These are phyloP conservation scores for Hapalemur alaotrensis DNA, from an alignment of 2,797 vertebrate genomes.

Conservation along the genomic window DNA sequence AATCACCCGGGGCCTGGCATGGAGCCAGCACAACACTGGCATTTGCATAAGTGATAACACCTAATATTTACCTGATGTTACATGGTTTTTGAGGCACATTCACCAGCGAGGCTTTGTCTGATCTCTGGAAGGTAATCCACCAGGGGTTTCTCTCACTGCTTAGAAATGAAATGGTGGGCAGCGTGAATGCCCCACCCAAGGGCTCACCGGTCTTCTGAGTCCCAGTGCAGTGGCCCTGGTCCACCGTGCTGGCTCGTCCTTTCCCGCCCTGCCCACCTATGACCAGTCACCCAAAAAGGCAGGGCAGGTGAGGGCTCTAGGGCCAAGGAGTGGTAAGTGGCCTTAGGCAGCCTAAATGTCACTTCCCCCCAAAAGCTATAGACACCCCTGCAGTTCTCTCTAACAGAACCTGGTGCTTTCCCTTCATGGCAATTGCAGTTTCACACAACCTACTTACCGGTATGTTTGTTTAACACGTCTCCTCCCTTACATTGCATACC, in stretches of 20 bases:
- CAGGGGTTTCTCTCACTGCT: not conserved
- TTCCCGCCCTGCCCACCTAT: not conserved
- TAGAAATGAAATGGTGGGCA: not conserved
- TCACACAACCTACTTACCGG: not conserved
- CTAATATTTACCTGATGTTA: not conserved
- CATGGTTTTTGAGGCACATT: not conserved
- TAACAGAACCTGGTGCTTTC: not conserved
- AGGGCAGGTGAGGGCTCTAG: not conserved
- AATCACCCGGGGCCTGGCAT: not conserved
- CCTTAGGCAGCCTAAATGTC: not conserved
- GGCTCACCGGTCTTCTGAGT: not conserved
- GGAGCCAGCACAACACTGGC: not conserved
- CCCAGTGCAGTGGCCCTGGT: not conserved
- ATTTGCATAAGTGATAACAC: not conserved
- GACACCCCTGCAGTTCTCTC: not conserved
- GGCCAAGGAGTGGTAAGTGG: not conserved
- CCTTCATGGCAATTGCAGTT: not conserved
- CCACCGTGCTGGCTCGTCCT: accelerated
- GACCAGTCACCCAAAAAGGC: not conserved
- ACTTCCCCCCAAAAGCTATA: not conserved
- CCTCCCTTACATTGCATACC: not conserved
- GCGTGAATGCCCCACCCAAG: not conserved
- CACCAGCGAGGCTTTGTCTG: not conserved
- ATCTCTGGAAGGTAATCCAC: not conserved
- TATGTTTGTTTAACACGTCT: not conserved